Evolutionary conservation across 2,888 invertebrate species (phyloP).

Genomic region (Villa cingulata): DNA sequence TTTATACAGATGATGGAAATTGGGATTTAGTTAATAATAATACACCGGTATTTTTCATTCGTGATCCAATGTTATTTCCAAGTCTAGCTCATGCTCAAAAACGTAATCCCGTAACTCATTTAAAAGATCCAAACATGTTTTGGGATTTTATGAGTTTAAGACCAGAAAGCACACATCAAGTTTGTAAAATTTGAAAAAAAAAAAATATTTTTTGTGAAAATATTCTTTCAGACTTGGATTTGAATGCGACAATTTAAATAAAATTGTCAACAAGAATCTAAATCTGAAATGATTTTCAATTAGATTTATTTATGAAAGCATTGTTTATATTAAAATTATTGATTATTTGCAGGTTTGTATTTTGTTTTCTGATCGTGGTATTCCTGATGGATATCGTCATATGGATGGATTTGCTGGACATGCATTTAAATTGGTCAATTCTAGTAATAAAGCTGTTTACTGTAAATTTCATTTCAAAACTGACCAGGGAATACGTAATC

Average conservation of each 20-base stretch:
- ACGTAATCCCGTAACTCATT: constrained; percentile 80
- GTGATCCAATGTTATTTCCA: constrained; percentile 82
- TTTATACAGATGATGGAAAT: constrained; percentile 83
- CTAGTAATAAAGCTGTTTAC: constrained; percentile 57
- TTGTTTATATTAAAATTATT: neutral
- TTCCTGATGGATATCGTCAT: constrained; percentile 80
- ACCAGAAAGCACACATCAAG: constrained; percentile 77
- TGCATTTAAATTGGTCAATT: constrained; percentile 82
- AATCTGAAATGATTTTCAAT: too few relatives aligned
- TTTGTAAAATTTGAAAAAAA: constrained; percentile 18
- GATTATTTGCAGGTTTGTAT: constrained; percentile 39
- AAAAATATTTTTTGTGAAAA: too few relatives aligned
- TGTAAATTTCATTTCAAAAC: constrained; percentile 92
- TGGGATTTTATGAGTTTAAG: constrained; percentile 89
- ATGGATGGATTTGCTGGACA: constrained; percentile 96
- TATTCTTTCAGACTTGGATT: too few relatives aligned
- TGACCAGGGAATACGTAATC: constrained; percentile 76
- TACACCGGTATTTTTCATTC: constrained; percentile 85
- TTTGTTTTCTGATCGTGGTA: constrained; percentile 83
- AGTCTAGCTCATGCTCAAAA: constrained; percentile 96
- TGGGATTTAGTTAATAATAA: constrained; percentile 93
- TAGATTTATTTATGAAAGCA: neutral
- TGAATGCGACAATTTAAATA: too few relatives aligned
- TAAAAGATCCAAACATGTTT: constrained; percentile 89
- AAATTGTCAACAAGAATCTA: too few relatives aligned